These are phyloP conservation scores for Trisateles emortualis DNA, from an alignment of 2,888 invertebrate genomes.

Conservation along the genomic window DNA sequence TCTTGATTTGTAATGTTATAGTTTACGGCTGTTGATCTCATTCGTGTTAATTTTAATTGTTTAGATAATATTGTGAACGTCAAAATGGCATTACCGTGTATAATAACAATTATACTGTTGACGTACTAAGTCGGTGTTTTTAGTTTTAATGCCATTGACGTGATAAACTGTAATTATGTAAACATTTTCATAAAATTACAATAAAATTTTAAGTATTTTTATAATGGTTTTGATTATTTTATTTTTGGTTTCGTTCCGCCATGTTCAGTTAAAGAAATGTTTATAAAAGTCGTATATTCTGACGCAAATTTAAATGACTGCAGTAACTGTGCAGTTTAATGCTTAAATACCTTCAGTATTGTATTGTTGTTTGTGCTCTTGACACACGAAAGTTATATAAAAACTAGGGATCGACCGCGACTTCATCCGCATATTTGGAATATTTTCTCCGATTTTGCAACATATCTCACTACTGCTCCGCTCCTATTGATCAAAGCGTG, in stretches of 20 bases:
- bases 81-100: background rate
- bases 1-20: constrained; percentile 8
- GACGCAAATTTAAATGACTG: background rate
- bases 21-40: constrained; percentile 63
- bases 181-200: constrained; percentile 24
- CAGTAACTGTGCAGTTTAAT: too few relatives aligned
- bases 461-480: too few relatives aligned
- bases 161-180: constrained; percentile 26
- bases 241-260: constrained; percentile 4
- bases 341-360: too few relatives aligned
- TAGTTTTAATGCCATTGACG: constrained; percentile 27
- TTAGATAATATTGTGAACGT: background rate
- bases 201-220: constrained; percentile 23
- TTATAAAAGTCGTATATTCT: background rate
- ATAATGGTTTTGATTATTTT: background rate
- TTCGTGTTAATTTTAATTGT: constrained; percentile 41
- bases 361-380: too few relatives aligned
- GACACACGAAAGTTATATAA: too few relatives aligned
- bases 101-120: constrained; percentile 7
- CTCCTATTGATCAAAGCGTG: too few relatives aligned
- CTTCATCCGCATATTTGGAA: too few relatives aligned
- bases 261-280: background rate
- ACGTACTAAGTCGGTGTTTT: constrained; percentile 6
- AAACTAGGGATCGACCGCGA: too few relatives aligned
- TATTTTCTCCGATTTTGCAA: too few relatives aligned